phyloP scores from a whole-genome alignment of 2,113 vertebrate genomes.

The Archocentrus centrarchus region DNA sequence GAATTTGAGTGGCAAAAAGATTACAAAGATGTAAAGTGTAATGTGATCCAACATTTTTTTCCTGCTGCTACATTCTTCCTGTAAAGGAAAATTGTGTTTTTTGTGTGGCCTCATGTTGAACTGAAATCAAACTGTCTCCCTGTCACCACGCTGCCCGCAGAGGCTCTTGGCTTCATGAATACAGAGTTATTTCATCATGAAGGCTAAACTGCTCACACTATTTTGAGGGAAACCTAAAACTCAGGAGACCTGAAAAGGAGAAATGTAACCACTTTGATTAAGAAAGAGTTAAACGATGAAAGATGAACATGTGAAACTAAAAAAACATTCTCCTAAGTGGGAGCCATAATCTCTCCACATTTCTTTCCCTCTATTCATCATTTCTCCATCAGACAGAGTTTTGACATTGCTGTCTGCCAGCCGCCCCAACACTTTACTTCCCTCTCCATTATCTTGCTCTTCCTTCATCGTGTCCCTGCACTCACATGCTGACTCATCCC shows the following conservation, averaged over 20 bases:
- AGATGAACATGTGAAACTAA: not conserved
- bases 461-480: slow-evolving; percentile 3
- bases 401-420: slow-evolving; percentile 45
- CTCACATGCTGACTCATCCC: slow-evolving; percentile 13
- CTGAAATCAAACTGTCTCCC: slow-evolving; percentile 13
- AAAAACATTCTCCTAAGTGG: not conserved
- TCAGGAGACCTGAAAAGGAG: not conserved
- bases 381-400: slow-evolving; percentile 28
- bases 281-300: not conserved
- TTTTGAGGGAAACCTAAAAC: not conserved
- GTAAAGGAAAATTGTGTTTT: not conserved
- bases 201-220: not conserved
- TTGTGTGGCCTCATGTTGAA: not conserved
- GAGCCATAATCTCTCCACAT: not conserved
- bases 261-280: not conserved
- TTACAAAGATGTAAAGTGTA: not conserved
- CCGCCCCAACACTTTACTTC: slow-evolving; percentile 24
- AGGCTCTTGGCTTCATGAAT: not conserved
- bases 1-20: not conserved
- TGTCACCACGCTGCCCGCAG: not conserved
- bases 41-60: not conserved
- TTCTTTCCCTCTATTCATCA: slow-evolving; percentile 33
- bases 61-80: not conserved
- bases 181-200: slow-evolving; percentile 9
- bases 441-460: slow-evolving; percentile 37